A percentile compares a stretch with the other conserved stretches of the same genome.
These are phyloP conservation scores for Colossoma macropomum DNA, from an alignment of 2,113 vertebrate genomes.

Conservation along the genomic window DNA sequence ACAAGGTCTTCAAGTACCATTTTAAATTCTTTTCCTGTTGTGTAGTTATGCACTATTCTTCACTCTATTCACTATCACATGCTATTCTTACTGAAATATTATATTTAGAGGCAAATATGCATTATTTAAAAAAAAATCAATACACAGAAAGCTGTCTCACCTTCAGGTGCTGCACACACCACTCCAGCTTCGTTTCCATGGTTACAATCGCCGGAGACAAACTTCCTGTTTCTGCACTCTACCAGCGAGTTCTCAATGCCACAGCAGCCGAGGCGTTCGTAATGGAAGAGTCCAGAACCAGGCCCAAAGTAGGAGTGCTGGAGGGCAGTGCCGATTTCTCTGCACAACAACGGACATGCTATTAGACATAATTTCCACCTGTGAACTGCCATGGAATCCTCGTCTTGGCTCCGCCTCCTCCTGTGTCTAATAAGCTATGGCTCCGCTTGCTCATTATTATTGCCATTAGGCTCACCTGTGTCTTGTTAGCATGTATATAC, in stretches of 20 bases:
- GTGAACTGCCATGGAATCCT: not conserved
- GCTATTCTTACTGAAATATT: not conserved
- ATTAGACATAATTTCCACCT: not conserved
- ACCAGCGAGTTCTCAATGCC: slow-evolving; percentile 83
- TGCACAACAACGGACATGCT: slow-evolving; percentile 59
- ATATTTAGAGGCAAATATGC: not conserved
- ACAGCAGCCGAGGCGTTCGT: slow-evolving; percentile 83
- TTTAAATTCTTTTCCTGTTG: too few species aligned
- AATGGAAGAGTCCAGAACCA: slow-evolving; percentile 76
- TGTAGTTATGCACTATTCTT: too few species aligned
- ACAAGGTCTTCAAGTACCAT: too few species aligned
- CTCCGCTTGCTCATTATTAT: not conserved
- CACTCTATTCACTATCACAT: not conserved
- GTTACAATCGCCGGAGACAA: slow-evolving; percentile 73
- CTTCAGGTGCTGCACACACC: slow-evolving; percentile 81
- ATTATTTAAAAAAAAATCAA: not conserved
- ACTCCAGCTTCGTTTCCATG: slow-evolving; percentile 78
- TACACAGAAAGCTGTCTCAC: slow-evolving; percentile 64
- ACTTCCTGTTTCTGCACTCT: slow-evolving; percentile 78
- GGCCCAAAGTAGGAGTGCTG: slow-evolving; percentile 71
- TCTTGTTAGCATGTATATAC: not conserved
- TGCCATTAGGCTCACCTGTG: not conserved
- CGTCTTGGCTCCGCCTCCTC: not conserved
- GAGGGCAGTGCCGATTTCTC: slow-evolving; percentile 82
- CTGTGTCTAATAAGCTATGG: not conserved